Conservation (phyloP, 2,888 invertebrate species). For the Nebria salina region DNA sequence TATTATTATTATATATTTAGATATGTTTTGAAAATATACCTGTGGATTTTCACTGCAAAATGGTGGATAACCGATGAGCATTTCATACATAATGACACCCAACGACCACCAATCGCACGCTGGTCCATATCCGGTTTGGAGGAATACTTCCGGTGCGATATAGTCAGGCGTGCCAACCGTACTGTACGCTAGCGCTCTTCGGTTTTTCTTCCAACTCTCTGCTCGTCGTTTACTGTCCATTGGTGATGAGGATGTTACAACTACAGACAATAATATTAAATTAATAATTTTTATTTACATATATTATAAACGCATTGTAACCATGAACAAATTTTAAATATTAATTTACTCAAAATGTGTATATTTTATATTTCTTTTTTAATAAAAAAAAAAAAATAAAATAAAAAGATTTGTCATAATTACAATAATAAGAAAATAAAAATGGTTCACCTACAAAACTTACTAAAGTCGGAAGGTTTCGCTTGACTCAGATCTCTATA, state of each 20-base stretch:
- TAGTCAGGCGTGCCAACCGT: constrained; percentile 99
- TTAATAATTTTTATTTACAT: not conserved
- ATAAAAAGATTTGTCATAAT: not conserved
- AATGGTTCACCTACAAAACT: constrained; percentile 59
- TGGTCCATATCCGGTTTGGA: constrained; percentile 97
- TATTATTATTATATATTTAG: not conserved
- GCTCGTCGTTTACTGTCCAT: constrained; percentile 99
- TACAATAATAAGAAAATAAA: constrained; percentile 5
- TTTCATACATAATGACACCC: constrained; percentile 99
- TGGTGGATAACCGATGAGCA: constrained; percentile 99
- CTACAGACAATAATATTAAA: constrained; percentile 10
- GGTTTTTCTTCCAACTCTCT: constrained; percentile 98
- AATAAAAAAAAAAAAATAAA: not conserved
- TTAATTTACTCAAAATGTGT: not conserved
- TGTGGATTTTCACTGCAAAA: constrained; percentile 99
- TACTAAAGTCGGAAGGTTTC: constrained; percentile 95
- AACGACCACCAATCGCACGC: constrained; percentile 99
- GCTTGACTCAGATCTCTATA: constrained; percentile 97
- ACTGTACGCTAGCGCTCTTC: constrained; percentile 93
- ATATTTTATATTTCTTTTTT: not conserved
- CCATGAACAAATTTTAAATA: constrained; percentile 7
- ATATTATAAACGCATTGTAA: not conserved
- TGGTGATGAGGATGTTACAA: constrained; percentile 71
- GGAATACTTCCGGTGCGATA: constrained; percentile 98
- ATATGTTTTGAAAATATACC: constrained; percentile 57